Evolutionary conservation across 2,113 vertebrate species (phyloP), one percentile per base, ranked within the genome.

Genomic region (Puffinus mauretanicus): DNA sequence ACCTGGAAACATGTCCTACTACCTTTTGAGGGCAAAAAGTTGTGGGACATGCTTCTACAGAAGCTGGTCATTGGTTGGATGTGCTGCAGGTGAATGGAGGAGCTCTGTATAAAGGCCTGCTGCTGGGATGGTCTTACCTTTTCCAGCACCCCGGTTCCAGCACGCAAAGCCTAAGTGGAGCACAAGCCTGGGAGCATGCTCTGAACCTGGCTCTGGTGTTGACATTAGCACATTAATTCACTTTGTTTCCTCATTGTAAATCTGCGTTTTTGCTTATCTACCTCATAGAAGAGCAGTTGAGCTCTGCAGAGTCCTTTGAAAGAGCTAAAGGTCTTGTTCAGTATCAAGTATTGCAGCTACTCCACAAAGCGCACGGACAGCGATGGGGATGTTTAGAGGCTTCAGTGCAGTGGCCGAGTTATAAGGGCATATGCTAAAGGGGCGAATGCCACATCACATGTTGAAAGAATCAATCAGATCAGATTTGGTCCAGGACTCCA

Each of bases 101-200:
- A 93, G 44, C 34, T 25, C 46, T 57, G 36, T 14, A 10, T 32
- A 34, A 62, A 71, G 52, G 21, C 16, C 58, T 62, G 47, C 12
- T 16, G 8, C 66, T 66, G 71, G 21, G 6, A 7, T 47, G 19
- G 30, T 9, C 29, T n/a, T 36, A 38, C 40, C 34, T 75, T 54
- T 87, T 38, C 36, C 36, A 38, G 58, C 34, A 66, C 40, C n/a
- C 32, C 0, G 1, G 2, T 70, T 58, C 25, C 40, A 51, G 77
- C 0, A 0, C 38, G 60, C 11, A 20, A 7, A 88, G 16, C 30
- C 29, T 1, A 7, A 66, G 21, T 9, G 24, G 25, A 81, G 40
- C 58, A 30, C 26, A 54, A 89, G 15, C 9, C 44, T 51, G 46
- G 24, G 34, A 86, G 20, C 34, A 4, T 30, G 21, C 72, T 82